phyloP scores from a whole-genome alignment of 2,888 invertebrate genomes.

The Baronia brevicornis region DNA sequence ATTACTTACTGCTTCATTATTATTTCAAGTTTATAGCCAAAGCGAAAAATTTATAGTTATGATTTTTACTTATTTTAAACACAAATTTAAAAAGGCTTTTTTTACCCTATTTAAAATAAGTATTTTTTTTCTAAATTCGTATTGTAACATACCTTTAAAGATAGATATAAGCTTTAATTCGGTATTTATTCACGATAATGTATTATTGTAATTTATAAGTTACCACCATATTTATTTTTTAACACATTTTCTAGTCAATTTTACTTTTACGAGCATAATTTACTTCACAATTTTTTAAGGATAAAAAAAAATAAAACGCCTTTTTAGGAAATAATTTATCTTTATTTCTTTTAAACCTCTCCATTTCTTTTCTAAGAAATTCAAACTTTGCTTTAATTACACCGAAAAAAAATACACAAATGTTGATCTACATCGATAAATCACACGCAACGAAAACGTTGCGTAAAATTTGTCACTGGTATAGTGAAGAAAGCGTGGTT shows the following conservation, averaged over 20 bases:
- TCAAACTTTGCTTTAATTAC: constrained; percentile 73
- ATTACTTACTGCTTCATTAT: no score
- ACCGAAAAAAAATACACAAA: constrained; percentile 71
- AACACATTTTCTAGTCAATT: constrained; percentile 14
- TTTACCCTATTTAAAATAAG: no score
- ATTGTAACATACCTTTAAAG: no score
- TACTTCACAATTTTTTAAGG: constrained; percentile 9
- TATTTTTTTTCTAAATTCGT: no score
- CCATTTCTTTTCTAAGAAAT: constrained; percentile 72
- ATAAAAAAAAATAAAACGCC: constrained; percentile 53
- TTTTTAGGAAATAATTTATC: constrained; percentile 69
- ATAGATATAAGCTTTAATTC: constrained; percentile 16
- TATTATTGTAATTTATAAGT: constrained; percentile 13
- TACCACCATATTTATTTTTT: constrained; percentile 15
- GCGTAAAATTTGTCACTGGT: constrained; percentile 43
- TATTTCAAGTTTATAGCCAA: no score
- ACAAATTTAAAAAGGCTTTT: no score
- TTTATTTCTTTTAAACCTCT: constrained; percentile 72
- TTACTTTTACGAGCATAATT: constrained; percentile 14
- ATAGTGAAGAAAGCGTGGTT: constrained; percentile 44
- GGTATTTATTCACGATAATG: constrained; percentile 14
- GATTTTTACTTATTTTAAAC: no score
- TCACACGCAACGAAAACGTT: constrained; percentile 50
- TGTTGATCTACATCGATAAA: constrained; percentile 61
- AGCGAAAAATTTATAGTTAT: no score